Evolutionary conservation across 1,140 invertebrate species (phyloP).

Genomic region (Drosophila athabasca): DNA sequence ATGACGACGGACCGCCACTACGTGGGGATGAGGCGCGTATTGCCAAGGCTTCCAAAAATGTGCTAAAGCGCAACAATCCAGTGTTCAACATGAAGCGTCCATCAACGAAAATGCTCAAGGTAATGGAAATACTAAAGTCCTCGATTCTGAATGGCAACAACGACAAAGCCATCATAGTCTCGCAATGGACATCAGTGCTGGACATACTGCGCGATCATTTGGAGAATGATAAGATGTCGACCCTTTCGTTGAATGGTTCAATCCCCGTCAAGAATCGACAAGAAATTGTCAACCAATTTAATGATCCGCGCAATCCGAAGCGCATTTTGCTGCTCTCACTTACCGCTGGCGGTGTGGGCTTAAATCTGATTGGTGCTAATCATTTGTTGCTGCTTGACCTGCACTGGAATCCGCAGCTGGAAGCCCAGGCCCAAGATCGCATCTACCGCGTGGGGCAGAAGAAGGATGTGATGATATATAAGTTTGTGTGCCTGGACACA

Average conservation of each 20-base stretch:
- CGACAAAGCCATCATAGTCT: constrained; percentile 93
- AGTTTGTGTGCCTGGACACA: constrained; percentile 92
- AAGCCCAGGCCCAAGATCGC: constrained; percentile 95
- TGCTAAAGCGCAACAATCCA: constrained; percentile 88
- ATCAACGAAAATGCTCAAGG: constrained; percentile 88
- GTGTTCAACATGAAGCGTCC: constrained; percentile 86
- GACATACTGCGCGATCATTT: constrained; percentile 88
- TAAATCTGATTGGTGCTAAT: constrained; percentile 95
- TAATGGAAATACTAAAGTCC: constrained; percentile 86
- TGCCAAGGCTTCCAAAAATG: constrained; percentile 84
- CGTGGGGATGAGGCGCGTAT: constrained; percentile 66
- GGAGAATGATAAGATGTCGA: constrained; percentile 84
- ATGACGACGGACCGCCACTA: constrained; percentile 18
- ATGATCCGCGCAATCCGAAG: constrained; percentile 86
- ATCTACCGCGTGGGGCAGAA: constrained; percentile 95
- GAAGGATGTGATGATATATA: constrained; percentile 92
- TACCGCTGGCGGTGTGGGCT: constrained; percentile 94
- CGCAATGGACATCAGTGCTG: constrained; percentile 93
- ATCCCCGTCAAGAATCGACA: constrained; percentile 87
- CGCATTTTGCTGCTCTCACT: constrained; percentile 91
- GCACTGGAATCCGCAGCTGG: constrained; percentile 98
- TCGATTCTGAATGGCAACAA: constrained; percentile 84
- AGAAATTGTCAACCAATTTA: constrained; percentile 89
- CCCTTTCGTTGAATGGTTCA: constrained; percentile 88
- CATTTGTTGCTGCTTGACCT: constrained; percentile 95